Evolutionary conservation across 2,113 vertebrate species (phyloP).

Genomic region (Toxostoma redivivum): DNA sequence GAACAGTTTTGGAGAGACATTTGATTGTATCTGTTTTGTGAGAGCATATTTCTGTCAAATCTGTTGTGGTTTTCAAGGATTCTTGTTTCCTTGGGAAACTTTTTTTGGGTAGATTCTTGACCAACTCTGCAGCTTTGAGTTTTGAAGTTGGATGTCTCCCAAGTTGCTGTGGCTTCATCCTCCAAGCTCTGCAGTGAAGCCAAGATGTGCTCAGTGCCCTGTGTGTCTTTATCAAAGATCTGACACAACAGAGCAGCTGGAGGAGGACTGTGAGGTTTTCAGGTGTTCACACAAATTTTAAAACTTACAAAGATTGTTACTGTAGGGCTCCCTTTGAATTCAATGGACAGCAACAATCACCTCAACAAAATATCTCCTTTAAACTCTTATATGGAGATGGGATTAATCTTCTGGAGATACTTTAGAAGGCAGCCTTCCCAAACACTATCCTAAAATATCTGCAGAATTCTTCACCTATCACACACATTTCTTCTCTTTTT

Average conservation of each 20-base stretch:
- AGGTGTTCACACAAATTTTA: not conserved
- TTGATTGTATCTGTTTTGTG: not conserved
- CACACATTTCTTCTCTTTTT: not conserved
- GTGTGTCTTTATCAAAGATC: not conserved
- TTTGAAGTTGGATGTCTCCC: not conserved
- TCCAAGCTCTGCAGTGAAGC: not conserved
- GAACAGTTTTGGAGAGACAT: not conserved
- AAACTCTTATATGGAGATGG: not conserved
- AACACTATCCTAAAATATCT: not conserved
- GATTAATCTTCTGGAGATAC: not conserved
- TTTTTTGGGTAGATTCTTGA: not conserved
- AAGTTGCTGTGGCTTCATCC: not conserved
- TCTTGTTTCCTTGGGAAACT: not conserved
- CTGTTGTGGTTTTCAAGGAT: not conserved
- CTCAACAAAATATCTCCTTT: not conserved
- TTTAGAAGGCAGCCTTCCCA: not conserved
- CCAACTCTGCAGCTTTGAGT: not conserved
- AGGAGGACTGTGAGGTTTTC: not conserved
- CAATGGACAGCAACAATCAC: not conserved
- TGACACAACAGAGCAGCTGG: not conserved
- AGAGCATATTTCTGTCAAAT: not conserved
- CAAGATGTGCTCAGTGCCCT: not conserved
- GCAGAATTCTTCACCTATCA: not conserved
- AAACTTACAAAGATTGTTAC: not conserved
- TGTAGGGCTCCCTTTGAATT: not conserved